A percentile compares a stretch with the other conserved stretches of the same genome.
Conservation (phyloP, 2,888 invertebrate genomes). For the Tanytarsus gracilentus region DNA sequence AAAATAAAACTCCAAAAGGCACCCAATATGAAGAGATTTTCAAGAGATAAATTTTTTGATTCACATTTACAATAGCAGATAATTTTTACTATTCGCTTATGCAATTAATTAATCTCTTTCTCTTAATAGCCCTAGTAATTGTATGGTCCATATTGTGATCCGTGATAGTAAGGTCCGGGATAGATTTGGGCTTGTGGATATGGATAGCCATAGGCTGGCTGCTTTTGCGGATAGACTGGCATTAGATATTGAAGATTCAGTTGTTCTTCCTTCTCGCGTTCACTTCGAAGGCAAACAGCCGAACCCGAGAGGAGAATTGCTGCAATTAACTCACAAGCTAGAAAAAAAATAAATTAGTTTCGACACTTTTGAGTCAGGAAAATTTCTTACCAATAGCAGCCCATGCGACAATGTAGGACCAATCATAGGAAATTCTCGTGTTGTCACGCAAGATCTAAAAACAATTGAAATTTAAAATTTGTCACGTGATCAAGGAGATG, state of each 20-base stretch:
- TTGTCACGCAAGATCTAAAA: conserved; percentile 75
- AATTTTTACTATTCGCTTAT: too few species aligned
- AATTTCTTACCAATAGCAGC: too few species aligned
- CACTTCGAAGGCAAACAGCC: conserved; percentile 88
- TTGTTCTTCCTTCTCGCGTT: conserved; percentile 88
- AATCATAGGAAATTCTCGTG: conserved; percentile 81
- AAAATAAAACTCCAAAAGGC: conserved; percentile 15
- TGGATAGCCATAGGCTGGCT: conserved; percentile 83
- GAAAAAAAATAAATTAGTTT: too few species aligned
- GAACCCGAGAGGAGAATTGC: conserved; percentile 89
- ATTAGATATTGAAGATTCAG: conserved; percentile 96
- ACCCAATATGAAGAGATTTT: conserved; percentile 22
- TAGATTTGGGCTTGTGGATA: conserved; percentile 75
- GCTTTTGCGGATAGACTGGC: conserved; percentile 96
- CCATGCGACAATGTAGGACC: conserved; percentile 97
- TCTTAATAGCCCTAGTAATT: conserved; percentile 84
- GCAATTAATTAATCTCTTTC: too few species aligned
- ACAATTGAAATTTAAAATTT: conserved; percentile 18
- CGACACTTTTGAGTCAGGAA: too few species aligned
- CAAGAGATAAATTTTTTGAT: too few species aligned
- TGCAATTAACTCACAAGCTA: conserved; percentile 80
- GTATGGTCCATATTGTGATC: conserved; percentile 80
- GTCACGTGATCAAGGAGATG: not conserved
- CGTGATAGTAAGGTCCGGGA: conserved; percentile 82
- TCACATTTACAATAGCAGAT: too few species aligned